Base-by-base conservation (phyloP, 37 sponge, comb jelly and placozoan genomes). In the Amphimedon queenslandica region DNA sequence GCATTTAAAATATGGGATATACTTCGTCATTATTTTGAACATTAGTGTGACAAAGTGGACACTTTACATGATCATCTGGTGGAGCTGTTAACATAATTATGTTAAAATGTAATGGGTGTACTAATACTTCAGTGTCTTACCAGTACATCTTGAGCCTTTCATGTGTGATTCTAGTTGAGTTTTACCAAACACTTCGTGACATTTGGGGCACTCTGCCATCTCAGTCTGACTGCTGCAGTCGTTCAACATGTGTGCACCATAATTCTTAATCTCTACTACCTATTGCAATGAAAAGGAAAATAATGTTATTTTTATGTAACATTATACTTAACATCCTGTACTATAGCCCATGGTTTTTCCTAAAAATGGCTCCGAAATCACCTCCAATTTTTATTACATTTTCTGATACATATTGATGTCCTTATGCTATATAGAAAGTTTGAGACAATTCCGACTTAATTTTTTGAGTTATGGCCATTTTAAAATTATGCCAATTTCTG, bases 221-320 rank as follows among this genome's bases (percentile, higher is more conserved):
- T 80, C 72, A 25, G 40, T 76, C 67, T 88, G 75, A 2, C 56
- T 77, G 6, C 57, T 60, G 53, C 93, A 93, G 67, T 93, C 93
- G 0, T 78, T 78, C 68, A 88, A 68, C 75, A 68, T 76, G 71
- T 93, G 93, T 23, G 64, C 70, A 18, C 73, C 75, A 23, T 84
- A 53, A 4, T 51, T 66, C 28, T 89, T 39, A 16, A 93, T 85
- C 84, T 93, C 93, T 40, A 93, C 79, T 40, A 93, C 89, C 90
- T 90, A 21, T 5, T n/a, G n/a, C n/a, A n/a, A n/a, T n/a, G n/a
- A n/a, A n/a, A n/a, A n/a, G n/a, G n/a, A n/a, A n/a, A n/a, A n/a
- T n/a, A n/a, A n/a, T n/a, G n/a, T n/a, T n/a, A n/a, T n/a, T n/a
- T n/a, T n/a, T n/a, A n/a, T n/a, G n/a, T n/a, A n/a, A 42, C 32